A percentile compares a stretch with the other conserved stretches of the same genome.
These are phyloP conservation scores for Nesogale talazaci DNA, from an alignment of 2,113 vertebrate genomes.

Conservation along the genomic window DNA sequence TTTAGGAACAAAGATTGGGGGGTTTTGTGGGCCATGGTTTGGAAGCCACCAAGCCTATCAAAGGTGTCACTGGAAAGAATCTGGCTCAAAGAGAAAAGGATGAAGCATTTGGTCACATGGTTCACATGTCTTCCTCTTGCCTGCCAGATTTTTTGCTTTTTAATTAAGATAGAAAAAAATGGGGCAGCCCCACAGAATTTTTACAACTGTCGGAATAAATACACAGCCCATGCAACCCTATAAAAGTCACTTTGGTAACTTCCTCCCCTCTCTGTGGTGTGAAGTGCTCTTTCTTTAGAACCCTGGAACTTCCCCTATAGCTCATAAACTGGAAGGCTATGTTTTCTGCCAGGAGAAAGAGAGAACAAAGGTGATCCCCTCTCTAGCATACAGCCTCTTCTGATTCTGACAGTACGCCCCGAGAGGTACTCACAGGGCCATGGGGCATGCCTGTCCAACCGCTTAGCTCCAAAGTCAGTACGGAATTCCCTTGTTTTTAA, in stretches of 20 bases:
- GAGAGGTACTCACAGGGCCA: not conserved
- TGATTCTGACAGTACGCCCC: not conserved
- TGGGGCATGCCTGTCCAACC: not conserved
- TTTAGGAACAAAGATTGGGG: constrained; percentile 61
- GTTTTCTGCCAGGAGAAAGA: constrained; percentile 6
- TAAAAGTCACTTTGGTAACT: constrained; percentile 65
- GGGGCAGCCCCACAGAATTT: constrained; percentile 77
- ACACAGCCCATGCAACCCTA: constrained; percentile 36
- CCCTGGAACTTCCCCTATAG: not conserved
- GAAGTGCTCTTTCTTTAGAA: constrained; percentile 70
- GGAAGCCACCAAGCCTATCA: constrained; percentile 60
- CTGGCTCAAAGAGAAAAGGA: constrained; percentile 65
- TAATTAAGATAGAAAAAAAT: constrained; percentile 76
- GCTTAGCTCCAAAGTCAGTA: constrained; percentile 27
- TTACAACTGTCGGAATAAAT: constrained; percentile 74
- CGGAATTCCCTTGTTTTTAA: constrained; percentile 44
- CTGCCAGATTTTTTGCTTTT: constrained; percentile 69
- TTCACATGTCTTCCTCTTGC: constrained; percentile 67
- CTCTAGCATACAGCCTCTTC: not conserved
- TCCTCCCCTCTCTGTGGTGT: constrained; percentile 31
- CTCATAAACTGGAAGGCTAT: not conserved
- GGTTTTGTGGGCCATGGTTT: constrained; percentile 74
- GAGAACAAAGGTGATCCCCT: not conserved
- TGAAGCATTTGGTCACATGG: constrained; percentile 60
- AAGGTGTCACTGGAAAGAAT: constrained; percentile 74